A percentile compares a stretch with the other conserved stretches of the same genome.
phyloP scores from a whole-genome alignment of 2,113 vertebrate species.

The Phycodurus eques region DNA sequence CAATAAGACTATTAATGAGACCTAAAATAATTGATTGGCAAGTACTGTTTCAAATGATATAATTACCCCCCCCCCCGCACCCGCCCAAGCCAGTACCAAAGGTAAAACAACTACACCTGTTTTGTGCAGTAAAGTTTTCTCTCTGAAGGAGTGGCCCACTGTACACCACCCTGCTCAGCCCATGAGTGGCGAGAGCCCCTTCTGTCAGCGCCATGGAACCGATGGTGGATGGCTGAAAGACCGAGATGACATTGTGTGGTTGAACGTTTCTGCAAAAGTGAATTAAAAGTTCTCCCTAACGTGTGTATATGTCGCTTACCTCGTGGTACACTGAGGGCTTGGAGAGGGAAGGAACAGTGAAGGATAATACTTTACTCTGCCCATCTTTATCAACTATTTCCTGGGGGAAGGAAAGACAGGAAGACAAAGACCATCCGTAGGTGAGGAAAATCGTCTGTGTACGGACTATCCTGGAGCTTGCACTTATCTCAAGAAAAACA shows the following conservation, averaged over 20 bases:
- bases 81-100: not conserved
- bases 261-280: not conserved
- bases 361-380: slow-evolving; percentile 89
- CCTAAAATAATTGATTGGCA: slow-evolving; percentile 4
- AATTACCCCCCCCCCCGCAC: too few species aligned
- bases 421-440: slow-evolving; percentile 21
- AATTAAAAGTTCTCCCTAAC: not conserved
- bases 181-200: slow-evolving; percentile 92
- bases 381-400: slow-evolving; percentile 98
- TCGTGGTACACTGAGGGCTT: slow-evolving; percentile 97
- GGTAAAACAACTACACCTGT: slow-evolving; percentile 74
- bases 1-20: slow-evolving; percentile 27
- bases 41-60: too few species aligned
- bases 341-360: slow-evolving; percentile 94
- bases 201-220: slow-evolving; percentile 95
- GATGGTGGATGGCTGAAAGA: slow-evolving; percentile 87
- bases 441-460: slow-evolving; percentile 12
- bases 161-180: slow-evolving; percentile 90
- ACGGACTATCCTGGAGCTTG: slow-evolving; percentile 4
- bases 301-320: slow-evolving; percentile 69
- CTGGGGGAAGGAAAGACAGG: slow-evolving; percentile 65
- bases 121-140: slow-evolving; percentile 95
- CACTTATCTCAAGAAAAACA: slow-evolving; percentile 14
- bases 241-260: not conserved
- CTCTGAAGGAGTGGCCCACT: slow-evolving; percentile 95